Evolutionary conservation across 2,888 invertebrate species (phyloP), one percentile per base, ranked within the genome.

Genomic region (Baronia brevicornis): DNA sequence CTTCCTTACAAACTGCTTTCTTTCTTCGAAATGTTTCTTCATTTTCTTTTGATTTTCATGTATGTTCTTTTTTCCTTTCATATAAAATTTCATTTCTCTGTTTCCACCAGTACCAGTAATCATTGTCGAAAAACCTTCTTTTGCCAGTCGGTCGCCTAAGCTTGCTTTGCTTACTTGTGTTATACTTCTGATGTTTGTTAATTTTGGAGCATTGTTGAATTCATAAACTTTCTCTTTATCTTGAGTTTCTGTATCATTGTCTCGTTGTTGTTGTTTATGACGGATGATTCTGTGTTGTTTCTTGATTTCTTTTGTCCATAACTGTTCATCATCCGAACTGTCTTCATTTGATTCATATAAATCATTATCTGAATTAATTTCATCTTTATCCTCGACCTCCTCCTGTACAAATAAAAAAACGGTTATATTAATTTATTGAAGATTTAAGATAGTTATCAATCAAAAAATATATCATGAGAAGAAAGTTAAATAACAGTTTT

Each of bases 261-360:
- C 63, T 25, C 72, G 60, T 7, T 68, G 58, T 21, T 63, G 53
- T n/a, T 62, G 54, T 38, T 61, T 70, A 24, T 71, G 61, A 39
- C 90, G 84, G 7, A 90, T 85, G n/a, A 88, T 74, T 53, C 86
- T 86, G 58, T 93, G 90, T 54, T 91, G 89, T 55, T 90, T 90
- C 55, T 92, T 92, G 35, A 95, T 89, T 72, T 95, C 93, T 56
- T 91, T 89, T 0, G 88, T 87, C 91, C 93, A 94, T 3, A 89
- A 86, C 39, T 89, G 88, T 31, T 94, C 93, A 60, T 95, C 95
- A 47, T 95, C 95, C 1, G 95, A 94, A 62, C 92, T 79, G 20
- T 70, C 77, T 14, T 68, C 70, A 40, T 65, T 75, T 1, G 68
- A 52, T 33, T 71, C 67, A 44, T 82, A 84, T 5, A 85, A 46